Percentiles rank a stretch among this genome's conserved stretches.
These are phyloP conservation scores for Pollimyrus isidori DNA, from an alignment of 2,113 vertebrate species.

Conservation along the genomic window DNA sequence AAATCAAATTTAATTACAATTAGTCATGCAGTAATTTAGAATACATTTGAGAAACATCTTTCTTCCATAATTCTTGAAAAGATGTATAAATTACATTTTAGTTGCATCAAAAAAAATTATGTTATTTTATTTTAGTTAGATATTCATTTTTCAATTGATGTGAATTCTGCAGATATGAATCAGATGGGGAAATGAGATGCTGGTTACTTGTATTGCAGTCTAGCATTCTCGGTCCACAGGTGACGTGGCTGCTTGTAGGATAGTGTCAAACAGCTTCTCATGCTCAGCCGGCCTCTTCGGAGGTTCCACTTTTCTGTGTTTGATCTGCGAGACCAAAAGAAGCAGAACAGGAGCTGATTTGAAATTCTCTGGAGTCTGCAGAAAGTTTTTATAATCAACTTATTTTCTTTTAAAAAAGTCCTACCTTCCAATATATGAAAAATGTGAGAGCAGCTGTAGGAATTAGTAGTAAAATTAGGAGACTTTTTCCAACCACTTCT, in stretches of 20 bases:
- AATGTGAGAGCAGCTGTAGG: background rate
- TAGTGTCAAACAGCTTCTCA: background rate
- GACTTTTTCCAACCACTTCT: background rate
- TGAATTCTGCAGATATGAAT: background rate
- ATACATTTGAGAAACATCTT: background rate
- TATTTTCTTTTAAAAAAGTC: background rate
- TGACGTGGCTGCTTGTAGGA: background rate
- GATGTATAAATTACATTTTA: background rate
- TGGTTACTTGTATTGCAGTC: conserved; percentile 1
- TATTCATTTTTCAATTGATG: background rate
- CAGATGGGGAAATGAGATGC: background rate
- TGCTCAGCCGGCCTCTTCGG: background rate
- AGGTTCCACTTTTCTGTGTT: background rate
- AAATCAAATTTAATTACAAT: background rate
- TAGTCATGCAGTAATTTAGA: background rate
- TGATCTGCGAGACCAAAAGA: background rate
- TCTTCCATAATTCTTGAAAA: background rate
- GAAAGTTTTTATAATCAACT: background rate
- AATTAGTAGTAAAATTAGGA: background rate
- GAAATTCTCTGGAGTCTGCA: background rate
- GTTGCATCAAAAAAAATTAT: background rate
- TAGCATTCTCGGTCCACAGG: background rate
- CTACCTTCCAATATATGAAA: conserved; percentile 14
- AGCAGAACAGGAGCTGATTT: background rate
- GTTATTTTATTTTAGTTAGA: background rate